Evolutionary conservation across 1,140 invertebrate species (phyloP).

Genomic region (Drosophila truncata): DNA sequence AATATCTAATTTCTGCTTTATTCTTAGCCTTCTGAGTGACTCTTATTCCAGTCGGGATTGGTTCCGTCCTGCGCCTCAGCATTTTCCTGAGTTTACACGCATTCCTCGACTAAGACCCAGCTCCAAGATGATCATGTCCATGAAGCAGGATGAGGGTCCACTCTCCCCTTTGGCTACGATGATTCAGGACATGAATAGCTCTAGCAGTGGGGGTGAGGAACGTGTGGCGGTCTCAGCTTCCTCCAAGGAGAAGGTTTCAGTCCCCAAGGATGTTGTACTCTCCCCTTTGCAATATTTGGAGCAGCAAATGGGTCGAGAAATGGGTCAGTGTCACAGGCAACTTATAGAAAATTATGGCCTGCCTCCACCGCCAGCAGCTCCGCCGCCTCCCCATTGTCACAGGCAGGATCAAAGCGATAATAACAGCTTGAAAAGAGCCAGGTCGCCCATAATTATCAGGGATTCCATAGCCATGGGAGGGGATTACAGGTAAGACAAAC

Average conservation of each 20-base stretch:
- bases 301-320: conserved; percentile 52
- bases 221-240: conserved; percentile 19
- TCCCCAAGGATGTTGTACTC: conserved; percentile 60
- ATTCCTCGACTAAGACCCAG: conserved; percentile 80
- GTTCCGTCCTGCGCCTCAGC: conserved; percentile 72
- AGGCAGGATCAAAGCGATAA: conserved; percentile 22
- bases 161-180: conserved; percentile 77
- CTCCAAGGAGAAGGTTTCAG: conserved; percentile 21
- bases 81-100: conserved; percentile 80
- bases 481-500: conserved; percentile 68
- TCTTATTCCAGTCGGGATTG: conserved; percentile 73
- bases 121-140: conserved; percentile 83
- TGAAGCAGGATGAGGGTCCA: conserved; percentile 77
- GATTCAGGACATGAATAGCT: conserved; percentile 81
- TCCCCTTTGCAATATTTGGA: conserved; percentile 71
- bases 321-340: conserved; percentile 32
- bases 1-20: no score
- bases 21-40: conserved; percentile 46
- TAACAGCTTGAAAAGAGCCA: conserved; percentile 38
- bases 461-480: conserved; percentile 76
- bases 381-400: conserved; percentile 55
- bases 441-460: conserved; percentile 77
- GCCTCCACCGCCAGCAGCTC: conserved; percentile 51
- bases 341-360: conserved; percentile 38
- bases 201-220: conserved; percentile 78